These are phyloP conservation scores for Lethocerus indicus DNA, from an alignment of 1,140 invertebrate genomes.

Conservation along the genomic window DNA sequence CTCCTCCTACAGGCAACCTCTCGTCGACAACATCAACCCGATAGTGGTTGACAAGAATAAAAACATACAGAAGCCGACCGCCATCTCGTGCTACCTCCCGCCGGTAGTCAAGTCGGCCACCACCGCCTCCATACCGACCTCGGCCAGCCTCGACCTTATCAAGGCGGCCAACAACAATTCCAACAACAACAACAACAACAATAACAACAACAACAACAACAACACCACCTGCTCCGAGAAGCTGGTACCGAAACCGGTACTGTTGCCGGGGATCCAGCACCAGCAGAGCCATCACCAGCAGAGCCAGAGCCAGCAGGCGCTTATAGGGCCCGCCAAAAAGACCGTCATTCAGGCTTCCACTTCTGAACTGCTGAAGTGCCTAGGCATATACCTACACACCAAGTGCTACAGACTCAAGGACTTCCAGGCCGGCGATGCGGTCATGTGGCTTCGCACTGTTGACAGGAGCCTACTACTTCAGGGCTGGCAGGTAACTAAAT, in stretches of 20 bases:
- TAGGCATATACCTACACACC: conserved; percentile 82
- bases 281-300: no score
- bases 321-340: conserved; percentile 35
- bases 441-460: conserved; percentile 93
- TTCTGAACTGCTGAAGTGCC: conserved; percentile 90
- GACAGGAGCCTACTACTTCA: conserved; percentile 89
- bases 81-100: conserved; percentile 33
- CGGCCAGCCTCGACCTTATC: conserved; percentile 36
- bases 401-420: conserved; percentile 78
- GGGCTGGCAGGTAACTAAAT: conserved; percentile 80
- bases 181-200: no score
- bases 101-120: conserved; percentile 19
- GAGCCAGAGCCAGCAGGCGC: no score
- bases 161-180: no score
- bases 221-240: conserved; percentile 29
- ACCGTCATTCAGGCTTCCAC: conserved; percentile 97
- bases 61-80: conserved; percentile 56
- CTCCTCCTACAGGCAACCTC: conserved; percentile 43
- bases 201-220: conserved; percentile 32
- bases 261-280: conserved; percentile 32
- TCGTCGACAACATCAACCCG: conserved; percentile 58
- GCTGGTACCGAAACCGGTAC: conserved; percentile 30
- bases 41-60: conserved; percentile 63
- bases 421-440: conserved; percentile 85
- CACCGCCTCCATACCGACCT: conserved; percentile 20